phyloP scores from a whole-genome alignment of 2,113 vertebrate genomes.

The Sisor rabdophorus region DNA sequence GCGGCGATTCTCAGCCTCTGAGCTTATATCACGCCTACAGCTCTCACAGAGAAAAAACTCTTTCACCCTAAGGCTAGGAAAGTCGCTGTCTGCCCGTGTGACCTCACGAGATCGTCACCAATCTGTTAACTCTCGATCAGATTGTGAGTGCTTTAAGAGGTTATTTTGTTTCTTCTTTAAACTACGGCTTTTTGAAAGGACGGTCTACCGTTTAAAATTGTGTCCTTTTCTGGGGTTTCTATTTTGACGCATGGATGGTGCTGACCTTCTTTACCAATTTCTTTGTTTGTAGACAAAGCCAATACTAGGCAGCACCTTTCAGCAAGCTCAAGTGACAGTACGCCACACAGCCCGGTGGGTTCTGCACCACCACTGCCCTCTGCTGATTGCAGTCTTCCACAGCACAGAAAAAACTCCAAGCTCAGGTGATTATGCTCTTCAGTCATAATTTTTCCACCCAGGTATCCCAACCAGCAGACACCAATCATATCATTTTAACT shows the following conservation, averaged over 20 bases:
- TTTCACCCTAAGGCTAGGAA: conserved; percentile 78
- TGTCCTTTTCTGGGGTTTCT: neutral
- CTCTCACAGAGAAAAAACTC: conserved; percentile 77
- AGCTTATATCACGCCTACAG: conserved; percentile 84
- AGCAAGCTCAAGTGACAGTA: conserved; percentile 64
- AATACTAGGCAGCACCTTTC: conserved; percentile 63
- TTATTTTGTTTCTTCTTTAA: neutral
- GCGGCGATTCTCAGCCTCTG: conserved; percentile 84
- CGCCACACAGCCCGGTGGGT: conserved; percentile 68
- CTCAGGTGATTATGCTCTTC: conserved; percentile 59
- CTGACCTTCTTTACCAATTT: conserved; percentile 19
- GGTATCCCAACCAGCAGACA: neutral
- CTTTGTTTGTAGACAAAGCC: conserved; percentile 61
- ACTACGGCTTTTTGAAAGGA: neutral
- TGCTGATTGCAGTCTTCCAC: conserved; percentile 59
- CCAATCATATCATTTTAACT: neutral
- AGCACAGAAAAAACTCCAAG: conserved; percentile 64
- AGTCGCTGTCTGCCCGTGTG: conserved; percentile 74
- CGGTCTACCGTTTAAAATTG: neutral
- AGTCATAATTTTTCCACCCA: conserved; percentile 1
- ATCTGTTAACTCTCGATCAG: conserved; percentile 55
- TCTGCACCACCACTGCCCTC: conserved; percentile 56
- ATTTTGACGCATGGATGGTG: conserved; percentile 34
- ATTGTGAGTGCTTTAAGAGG: conserved; percentile 61
- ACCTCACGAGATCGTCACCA: conserved; percentile 64